Base-by-base conservation (phyloP, 2,888 invertebrate species). In the Epistrophe grossulariae region DNA sequence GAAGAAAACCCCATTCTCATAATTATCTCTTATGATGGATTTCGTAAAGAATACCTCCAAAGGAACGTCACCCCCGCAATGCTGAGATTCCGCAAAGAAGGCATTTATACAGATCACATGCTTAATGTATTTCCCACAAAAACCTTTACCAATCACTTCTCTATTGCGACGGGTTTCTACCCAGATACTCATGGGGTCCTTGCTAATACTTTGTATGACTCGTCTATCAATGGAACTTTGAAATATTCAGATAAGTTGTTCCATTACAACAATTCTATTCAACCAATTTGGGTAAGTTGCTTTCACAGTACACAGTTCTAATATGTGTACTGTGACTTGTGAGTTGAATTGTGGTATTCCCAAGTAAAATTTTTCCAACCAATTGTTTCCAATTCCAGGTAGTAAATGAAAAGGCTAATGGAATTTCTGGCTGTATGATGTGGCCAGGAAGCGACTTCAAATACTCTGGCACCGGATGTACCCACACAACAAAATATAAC, bases 81-180 rank as follows among this genome's bases (percentile, higher is more conserved):
- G 92, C 93, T 94, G 59, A 91, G 92, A 73, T 90, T 96, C 55
- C 94, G 94, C 52, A 90, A 91, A 15, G 90, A 93, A 78, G 95
- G 96, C 7, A 94, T 94, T 6, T 93, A 94, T 88, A 93, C 95
- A 0, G 94, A 94, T 80, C 94, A 94, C 89, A 94, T 96, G 93
- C 92, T 92, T 0, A 95, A 95, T 90, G 94, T 95, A 52, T 96
- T 95, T 90, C 94, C 95, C 0, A 96, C 96, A 0, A 95, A 95
- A 92, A 97, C 96, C 1, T 95, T 95, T 90, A 95, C 96, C 0
- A 96, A 96, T 92, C 96, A 96, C 92, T 95, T 95, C 90, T 94
- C 95, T 0, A 95, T 88, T 74, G 95, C 95, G 0, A 97, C 95
- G 38, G 96, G 96, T 10, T 91, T 95, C 68, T 95, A 95, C 90